phyloP scores from a whole-genome alignment of 1,140 invertebrate species.

The Atta texana region DNA sequence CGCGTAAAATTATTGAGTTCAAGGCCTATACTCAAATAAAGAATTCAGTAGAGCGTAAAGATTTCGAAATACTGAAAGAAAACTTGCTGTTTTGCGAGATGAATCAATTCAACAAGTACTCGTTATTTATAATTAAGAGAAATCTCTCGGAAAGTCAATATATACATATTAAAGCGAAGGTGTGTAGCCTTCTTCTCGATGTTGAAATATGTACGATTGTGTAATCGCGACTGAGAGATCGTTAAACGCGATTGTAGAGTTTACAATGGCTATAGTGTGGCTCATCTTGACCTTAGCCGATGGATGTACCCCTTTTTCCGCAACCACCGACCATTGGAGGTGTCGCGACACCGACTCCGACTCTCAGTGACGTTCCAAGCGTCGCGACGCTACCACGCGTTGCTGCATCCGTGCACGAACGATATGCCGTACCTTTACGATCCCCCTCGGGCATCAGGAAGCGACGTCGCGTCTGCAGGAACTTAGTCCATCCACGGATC shows the following conservation, averaged over 20 bases:
- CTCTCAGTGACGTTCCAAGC: constrained; percentile 68
- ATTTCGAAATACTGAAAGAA: background rate
- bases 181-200: background rate
- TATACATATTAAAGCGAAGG: background rate
- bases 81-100: background rate
- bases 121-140: no score
- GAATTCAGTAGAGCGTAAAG: background rate
- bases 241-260: background rate
- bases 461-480: constrained; percentile 62
- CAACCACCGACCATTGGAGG: constrained; percentile 75
- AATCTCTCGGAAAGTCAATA: background rate
- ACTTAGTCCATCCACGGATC: constrained; percentile 72
- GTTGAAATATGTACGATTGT: constrained; percentile 35
- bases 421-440: constrained; percentile 41
- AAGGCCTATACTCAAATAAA: background rate
- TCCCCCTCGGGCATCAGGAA: background rate
- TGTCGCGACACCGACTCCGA: constrained; percentile 19
- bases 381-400: constrained; percentile 62
- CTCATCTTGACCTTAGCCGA: constrained; percentile 67
- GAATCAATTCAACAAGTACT: constrained; percentile 42
- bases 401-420: background rate
- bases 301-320: constrained; percentile 83
- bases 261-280: background rate
- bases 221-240: constrained; percentile 31
- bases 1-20: background rate